Conservation (phyloP, 2,888 invertebrate species). For the Cantharis rufa region DNA sequence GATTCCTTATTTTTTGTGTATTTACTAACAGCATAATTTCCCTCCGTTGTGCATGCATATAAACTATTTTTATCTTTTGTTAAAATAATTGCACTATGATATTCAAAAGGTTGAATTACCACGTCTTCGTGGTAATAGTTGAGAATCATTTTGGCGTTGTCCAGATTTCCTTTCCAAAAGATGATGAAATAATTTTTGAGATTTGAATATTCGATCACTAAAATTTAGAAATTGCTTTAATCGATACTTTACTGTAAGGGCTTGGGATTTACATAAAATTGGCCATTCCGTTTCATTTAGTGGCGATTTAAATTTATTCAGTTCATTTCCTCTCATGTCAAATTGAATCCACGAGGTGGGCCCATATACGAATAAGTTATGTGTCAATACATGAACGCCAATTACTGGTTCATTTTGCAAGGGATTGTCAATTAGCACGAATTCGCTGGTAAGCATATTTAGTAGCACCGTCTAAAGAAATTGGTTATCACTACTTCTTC, state of each 20-base stretch:
- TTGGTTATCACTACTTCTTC: neutral
- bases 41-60: constrained; percentile 71
- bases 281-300: constrained; percentile 69
- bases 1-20: constrained; percentile 55
- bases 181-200: constrained; percentile 71
- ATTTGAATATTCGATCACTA: constrained; percentile 73
- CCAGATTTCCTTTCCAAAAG: constrained; percentile 83
- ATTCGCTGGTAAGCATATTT: constrained; percentile 93
- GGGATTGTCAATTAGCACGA: constrained; percentile 83
- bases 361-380: constrained; percentile 78
- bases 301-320: constrained; percentile 63
- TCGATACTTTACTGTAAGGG: neutral
- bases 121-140: constrained; percentile 63
- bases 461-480: constrained; percentile 75
- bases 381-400: constrained; percentile 69
- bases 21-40: constrained; percentile 62
- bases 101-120: constrained; percentile 62
- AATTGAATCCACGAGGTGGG: constrained; percentile 76
- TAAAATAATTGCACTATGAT: constrained; percentile 71
- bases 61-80: constrained; percentile 68
- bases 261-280: constrained; percentile 64
- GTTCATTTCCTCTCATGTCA: constrained; percentile 75
- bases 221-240: constrained; percentile 27
- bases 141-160: constrained; percentile 72
- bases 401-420: constrained; percentile 67